phyloP scores from a whole-genome alignment of 2,888 invertebrate species.

The Neoascia interrupta region DNA sequence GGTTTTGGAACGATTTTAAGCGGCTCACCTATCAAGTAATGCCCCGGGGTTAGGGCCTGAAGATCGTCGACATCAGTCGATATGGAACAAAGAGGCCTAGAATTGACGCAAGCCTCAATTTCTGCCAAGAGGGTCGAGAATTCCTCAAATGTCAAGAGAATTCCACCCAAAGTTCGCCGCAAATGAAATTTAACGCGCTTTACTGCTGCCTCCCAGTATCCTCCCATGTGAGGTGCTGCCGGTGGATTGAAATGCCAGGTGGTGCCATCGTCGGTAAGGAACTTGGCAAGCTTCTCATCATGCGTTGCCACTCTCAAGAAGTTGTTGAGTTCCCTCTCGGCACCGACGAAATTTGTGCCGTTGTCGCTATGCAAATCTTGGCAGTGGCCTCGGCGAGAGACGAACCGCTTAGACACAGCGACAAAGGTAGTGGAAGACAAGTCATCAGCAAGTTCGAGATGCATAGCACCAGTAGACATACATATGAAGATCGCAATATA shows the following conservation, averaged over 20 bases:
- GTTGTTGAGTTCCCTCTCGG: too few relatives aligned
- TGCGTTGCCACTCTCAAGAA: neutral
- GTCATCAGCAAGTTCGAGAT: slow-evolving; percentile 14
- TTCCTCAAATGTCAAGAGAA: slow-evolving; percentile 27
- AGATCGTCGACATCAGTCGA: slow-evolving; percentile 17
- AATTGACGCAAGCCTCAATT: slow-evolving; percentile 24
- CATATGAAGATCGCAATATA: slow-evolving; percentile 6
- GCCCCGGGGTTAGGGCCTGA: slow-evolving; percentile 18
- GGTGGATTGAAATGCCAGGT: slow-evolving; percentile 23
- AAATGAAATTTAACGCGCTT: slow-evolving; percentile 11
- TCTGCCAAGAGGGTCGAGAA: slow-evolving; percentile 16
- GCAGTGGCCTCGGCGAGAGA: neutral
- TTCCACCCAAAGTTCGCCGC: neutral
- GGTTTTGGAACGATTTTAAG: slow-evolving; percentile 20
- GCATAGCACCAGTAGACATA: slow-evolving; percentile 35
- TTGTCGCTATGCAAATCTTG: too few relatives aligned
- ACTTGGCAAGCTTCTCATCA: neutral
- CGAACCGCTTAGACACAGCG: neutral
- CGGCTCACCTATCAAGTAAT: slow-evolving; percentile 30
- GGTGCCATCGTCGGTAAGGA: neutral
- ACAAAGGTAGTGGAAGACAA: slow-evolving; percentile 15
- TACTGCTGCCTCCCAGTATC: slow-evolving; percentile 9
- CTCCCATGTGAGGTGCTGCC: too few relatives aligned
- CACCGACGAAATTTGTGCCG: too few relatives aligned
- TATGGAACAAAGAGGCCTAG: slow-evolving; percentile 15